These are phyloP conservation scores for Eupithecia subumbrata DNA, from an alignment of 2,888 invertebrate species.

Conservation along the genomic window DNA sequence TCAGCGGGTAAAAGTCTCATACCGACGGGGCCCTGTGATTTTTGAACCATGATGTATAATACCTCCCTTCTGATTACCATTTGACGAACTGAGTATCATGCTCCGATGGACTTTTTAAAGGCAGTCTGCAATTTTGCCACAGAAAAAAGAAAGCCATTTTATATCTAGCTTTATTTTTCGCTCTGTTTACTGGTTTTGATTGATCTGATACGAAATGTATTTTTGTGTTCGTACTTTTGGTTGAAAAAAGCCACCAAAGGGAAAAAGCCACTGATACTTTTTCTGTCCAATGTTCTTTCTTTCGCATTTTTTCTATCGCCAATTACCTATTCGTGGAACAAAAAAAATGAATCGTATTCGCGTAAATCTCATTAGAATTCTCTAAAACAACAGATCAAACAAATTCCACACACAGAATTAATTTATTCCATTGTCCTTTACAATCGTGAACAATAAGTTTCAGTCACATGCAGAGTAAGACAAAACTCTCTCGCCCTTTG, in stretches of 20 bases:
- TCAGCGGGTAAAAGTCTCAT: constrained; percentile 67
- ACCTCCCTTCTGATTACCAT: constrained; percentile 79
- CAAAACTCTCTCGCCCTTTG: constrained; percentile 71
- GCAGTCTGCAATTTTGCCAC: constrained; percentile 59
- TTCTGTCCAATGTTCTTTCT: neutral
- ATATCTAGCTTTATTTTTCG: constrained; percentile 53
- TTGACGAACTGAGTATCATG: constrained; percentile 79
- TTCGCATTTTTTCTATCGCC: neutral
- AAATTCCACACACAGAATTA: constrained; percentile 64
- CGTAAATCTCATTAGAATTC: constrained; percentile 22
- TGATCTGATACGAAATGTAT: constrained; percentile 48
- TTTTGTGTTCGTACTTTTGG: constrained; percentile 16
- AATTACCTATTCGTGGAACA: neutral
- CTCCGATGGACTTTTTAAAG: constrained; percentile 77
- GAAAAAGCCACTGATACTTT: neutral
- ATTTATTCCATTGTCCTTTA: constrained; percentile 72
- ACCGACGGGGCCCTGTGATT: constrained; percentile 71
- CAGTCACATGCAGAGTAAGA: constrained; percentile 83
- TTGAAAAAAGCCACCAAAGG: neutral
- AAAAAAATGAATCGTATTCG: neutral
- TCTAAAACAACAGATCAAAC: constrained; percentile 40
- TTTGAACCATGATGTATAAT: constrained; percentile 80
- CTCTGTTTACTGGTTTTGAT: constrained; percentile 53
- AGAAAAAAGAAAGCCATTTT: constrained; percentile 67
- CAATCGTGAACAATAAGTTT: constrained; percentile 73